Conservation (phyloP, 2,888 invertebrate species). For the Thera britannica region DNA sequence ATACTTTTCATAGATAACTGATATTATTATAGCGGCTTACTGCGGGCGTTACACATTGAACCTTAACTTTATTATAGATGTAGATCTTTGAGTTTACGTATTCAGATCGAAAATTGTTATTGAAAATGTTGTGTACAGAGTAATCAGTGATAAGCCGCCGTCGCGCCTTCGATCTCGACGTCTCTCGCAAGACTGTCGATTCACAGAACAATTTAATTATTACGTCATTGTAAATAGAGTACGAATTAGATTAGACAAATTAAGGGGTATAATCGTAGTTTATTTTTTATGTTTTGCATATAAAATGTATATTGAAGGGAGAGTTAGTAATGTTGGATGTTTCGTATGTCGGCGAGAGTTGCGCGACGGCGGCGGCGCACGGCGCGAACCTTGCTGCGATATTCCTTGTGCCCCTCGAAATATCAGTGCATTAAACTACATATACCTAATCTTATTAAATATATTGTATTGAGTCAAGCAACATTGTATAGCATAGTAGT, state of each 20-base stretch:
- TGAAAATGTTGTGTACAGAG: conserved; percentile 80
- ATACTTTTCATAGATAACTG: conserved; percentile 79
- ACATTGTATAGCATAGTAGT: conserved; percentile 51
- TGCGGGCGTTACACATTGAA: conserved; percentile 77
- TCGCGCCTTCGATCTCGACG: conserved; percentile 58
- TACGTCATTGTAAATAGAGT: conserved; percentile 80
- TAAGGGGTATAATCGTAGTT: conserved; percentile 78
- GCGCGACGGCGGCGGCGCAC: conserved; percentile 59
- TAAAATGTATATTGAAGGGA: conserved; percentile 61
- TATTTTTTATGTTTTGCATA: conserved; percentile 71
- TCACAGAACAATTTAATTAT: conserved; percentile 78
- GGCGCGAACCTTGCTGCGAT: conserved; percentile 79
- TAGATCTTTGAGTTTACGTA: conserved; percentile 81
- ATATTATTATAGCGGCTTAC: conserved; percentile 79
- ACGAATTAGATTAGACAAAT: conserved; percentile 78
- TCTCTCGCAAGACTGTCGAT: conserved; percentile 67
- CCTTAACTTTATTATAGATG: conserved; percentile 76
- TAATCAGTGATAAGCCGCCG: conserved; percentile 62
- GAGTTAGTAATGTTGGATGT: conserved; percentile 46
- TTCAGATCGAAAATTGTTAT: conserved; percentile 80
- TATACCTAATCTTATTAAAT: not conserved
- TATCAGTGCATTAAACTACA: conserved; percentile 75
- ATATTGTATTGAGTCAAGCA: conserved; percentile 66
- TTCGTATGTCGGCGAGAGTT: conserved; percentile 48
- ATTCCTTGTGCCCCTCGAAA: conserved; percentile 82